Evolutionary conservation across 2,888 invertebrate genomes (phyloP).

Genomic region (Bibio marci): DNA sequence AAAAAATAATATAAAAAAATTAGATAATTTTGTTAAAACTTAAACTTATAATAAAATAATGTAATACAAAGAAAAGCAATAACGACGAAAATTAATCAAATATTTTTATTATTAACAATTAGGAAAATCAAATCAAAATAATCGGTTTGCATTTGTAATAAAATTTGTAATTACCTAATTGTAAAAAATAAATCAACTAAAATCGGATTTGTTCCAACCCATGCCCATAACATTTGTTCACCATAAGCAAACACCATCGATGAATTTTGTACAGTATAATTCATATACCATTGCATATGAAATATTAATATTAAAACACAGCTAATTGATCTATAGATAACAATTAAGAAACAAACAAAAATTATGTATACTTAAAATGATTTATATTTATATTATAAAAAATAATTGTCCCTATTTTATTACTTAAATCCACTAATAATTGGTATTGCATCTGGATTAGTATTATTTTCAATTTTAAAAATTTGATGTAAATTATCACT

Average conservation of each 20-base stretch:
- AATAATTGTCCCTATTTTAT: no score
- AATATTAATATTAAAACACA: constrained; percentile 28
- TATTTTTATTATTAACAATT: neutral
- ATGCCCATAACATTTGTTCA: constrained; percentile 25
- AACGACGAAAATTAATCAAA: neutral
- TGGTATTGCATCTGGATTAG: constrained; percentile 18
- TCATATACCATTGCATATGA: constrained; percentile 29
- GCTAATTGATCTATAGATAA: constrained; percentile 19
- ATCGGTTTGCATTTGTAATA: neutral
- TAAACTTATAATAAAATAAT: neutral
- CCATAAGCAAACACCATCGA: constrained; percentile 23
- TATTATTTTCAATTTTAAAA: constrained; percentile 1
- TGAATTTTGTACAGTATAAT: constrained; percentile 27
- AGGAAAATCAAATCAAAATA: neutral
- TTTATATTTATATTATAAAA: no score
- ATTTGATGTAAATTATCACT: constrained; percentile 15
- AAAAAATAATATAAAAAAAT: neutral
- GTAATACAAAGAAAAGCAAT: neutral
- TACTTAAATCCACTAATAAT: constrained; percentile 24
- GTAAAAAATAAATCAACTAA: constrained; percentile 24
- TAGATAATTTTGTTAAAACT: neutral
- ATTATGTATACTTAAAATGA: no score
- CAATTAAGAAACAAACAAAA: no score
- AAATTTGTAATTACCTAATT: constrained; percentile 1
- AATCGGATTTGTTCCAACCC: constrained; percentile 26